Evolutionary conservation across 2,113 vertebrate species (phyloP).

Genomic region (Orientallactaga bullata): DNA sequence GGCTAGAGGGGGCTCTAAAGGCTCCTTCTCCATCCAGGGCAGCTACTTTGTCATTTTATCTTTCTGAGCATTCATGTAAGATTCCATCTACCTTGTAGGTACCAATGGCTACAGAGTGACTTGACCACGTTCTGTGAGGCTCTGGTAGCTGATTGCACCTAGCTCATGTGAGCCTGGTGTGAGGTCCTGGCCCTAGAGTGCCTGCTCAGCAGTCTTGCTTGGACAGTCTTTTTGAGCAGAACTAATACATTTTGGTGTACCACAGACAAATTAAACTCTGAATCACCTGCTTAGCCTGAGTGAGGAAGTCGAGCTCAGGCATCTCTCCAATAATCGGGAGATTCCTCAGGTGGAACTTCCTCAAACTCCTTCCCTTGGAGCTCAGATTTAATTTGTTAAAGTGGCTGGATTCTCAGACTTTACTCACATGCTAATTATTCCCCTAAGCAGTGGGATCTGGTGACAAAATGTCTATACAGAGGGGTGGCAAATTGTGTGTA

Average conservation of each 20-base stretch:
- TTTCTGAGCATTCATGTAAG: background rate
- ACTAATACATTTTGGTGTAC: too few relatives aligned
- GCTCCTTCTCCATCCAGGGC: background rate
- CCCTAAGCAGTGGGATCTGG: slow-evolving; percentile 84
- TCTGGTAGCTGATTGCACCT: too few relatives aligned
- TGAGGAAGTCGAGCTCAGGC: slow-evolving; percentile 95
- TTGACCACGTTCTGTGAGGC: too few relatives aligned
- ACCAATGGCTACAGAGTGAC: too few relatives aligned
- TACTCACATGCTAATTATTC: slow-evolving; percentile 88
- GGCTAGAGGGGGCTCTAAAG: background rate
- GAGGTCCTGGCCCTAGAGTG: too few relatives aligned
- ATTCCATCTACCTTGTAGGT: background rate
- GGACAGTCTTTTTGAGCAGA: too few relatives aligned
- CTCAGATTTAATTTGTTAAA: slow-evolving; percentile 74
- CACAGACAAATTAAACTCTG: slow-evolving; percentile 85
- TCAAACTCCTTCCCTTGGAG: slow-evolving; percentile 96
- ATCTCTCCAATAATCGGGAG: slow-evolving; percentile 97
- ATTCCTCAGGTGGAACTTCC: slow-evolving; percentile 95
- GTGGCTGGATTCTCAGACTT: too few relatives aligned
- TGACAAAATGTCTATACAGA: slow-evolving; percentile 95
- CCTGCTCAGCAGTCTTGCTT: too few relatives aligned
- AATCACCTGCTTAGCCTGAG: slow-evolving; percentile 97
- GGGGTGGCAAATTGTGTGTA: slow-evolving; percentile 96
- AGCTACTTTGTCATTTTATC: slow-evolving; percentile 3
- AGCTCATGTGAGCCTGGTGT: too few relatives aligned